Percentiles rank a stretch among this genome's conserved stretches.
phyloP scores from a whole-genome alignment of 2,888 invertebrate species.

The Acanthopleura granulata region DNA sequence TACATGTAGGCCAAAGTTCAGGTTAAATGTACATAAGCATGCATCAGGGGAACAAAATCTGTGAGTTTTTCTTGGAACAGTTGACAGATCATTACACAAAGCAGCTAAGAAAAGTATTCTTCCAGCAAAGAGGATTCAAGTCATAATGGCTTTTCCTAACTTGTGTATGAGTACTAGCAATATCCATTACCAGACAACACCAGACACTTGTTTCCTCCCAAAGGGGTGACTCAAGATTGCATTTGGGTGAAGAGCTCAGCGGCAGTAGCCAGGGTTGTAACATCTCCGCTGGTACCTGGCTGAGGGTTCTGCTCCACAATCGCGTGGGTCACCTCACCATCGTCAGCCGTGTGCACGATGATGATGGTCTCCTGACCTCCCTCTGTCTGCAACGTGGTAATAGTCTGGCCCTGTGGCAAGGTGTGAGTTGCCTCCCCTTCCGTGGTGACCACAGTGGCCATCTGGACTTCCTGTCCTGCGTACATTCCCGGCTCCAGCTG shows the following conservation, averaged over 20 bases:
- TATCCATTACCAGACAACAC: no score
- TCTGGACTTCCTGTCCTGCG: neutral
- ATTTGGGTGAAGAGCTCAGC: constrained; percentile 26
- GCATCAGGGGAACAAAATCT: no score
- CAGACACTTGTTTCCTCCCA: no score
- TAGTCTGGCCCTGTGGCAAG: constrained; percentile 42
- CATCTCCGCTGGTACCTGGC: constrained; percentile 32
- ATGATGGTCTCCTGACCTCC: constrained; percentile 62
- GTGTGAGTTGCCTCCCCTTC: constrained; percentile 9
- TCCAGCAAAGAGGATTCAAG: no score
- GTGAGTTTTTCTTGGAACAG: no score
- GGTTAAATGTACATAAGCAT: no score
- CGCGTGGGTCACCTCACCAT: constrained; percentile 60
- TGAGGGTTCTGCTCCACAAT: constrained; percentile 58
- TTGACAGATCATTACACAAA: no score
- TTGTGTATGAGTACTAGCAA: no score
- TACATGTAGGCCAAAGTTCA: no score
- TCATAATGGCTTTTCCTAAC: no score
- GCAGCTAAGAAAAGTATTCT: no score
- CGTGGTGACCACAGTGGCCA: constrained; percentile 12
- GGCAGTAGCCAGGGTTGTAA: constrained; percentile 23
- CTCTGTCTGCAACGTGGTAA: constrained; percentile 57
- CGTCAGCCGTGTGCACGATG: constrained; percentile 61
- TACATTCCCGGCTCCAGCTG: constrained; percentile 5
- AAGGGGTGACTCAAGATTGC: constrained; percentile 20